These are phyloP conservation scores for Drosophila barbarae DNA, from an alignment of 2,888 invertebrate species.

Conservation along the genomic window DNA sequence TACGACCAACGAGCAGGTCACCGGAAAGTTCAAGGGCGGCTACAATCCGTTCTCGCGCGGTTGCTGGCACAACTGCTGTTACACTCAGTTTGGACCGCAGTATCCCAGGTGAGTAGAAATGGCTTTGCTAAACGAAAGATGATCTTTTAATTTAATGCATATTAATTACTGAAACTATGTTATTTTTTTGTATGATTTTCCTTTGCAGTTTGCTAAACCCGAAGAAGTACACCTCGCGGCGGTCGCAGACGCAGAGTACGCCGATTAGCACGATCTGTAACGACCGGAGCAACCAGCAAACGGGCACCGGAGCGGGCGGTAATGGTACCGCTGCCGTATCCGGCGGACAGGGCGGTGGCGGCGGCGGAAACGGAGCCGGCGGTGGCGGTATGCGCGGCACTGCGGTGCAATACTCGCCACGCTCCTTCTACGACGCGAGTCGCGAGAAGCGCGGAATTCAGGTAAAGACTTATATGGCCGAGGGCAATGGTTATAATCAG, in stretches of 20 bases:
- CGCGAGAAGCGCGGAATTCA: conserved; percentile 87
- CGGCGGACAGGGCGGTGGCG: conserved; percentile 69
- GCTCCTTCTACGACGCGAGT: conserved; percentile 77
- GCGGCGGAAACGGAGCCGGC: conserved; percentile 46
- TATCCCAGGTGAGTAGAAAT: conserved; percentile 90
- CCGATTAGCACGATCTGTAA: conserved; percentile 80
- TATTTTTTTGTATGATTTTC: neutral
- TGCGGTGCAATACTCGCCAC: conserved; percentile 81
- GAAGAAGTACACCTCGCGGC: conserved; percentile 85
- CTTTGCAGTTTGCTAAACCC: conserved; percentile 84
- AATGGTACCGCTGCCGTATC: conserved; percentile 46
- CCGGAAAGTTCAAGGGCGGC: conserved; percentile 98
- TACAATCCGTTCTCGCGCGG: conserved; percentile 99
- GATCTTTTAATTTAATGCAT: neutral
- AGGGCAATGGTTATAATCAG: conserved; percentile 90
- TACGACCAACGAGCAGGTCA: conserved; percentile 99
- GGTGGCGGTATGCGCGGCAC: conserved; percentile 68
- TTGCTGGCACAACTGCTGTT: conserved; percentile 96
- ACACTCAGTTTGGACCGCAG: conserved; percentile 97
- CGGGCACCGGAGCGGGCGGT: conserved; percentile 76
- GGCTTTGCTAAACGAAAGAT: no score
- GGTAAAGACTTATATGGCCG: conserved; percentile 97
- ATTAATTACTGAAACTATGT: no score
- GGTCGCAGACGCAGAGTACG: conserved; percentile 81
- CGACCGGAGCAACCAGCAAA: conserved; percentile 81